Evolutionary conservation across 1,140 invertebrate species (phyloP).

Genomic region (Eubasilissa regina): DNA sequence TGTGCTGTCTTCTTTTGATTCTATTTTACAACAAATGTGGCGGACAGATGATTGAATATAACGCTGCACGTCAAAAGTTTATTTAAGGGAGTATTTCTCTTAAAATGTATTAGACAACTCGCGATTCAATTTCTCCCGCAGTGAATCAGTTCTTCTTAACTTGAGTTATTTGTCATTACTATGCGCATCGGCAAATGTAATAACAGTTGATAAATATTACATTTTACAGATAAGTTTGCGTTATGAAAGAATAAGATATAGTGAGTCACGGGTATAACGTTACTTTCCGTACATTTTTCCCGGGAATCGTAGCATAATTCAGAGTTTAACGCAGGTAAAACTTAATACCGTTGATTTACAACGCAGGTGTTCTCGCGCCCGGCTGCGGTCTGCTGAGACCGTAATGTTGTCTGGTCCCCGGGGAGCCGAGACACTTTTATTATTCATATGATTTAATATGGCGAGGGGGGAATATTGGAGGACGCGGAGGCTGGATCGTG

Average conservation of each 20-base stretch:
- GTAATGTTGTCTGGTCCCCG: constrained; percentile 1
- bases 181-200: too few species aligned
- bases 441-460: constrained; percentile 28
- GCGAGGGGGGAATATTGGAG: background rate
- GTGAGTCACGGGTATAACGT: background rate
- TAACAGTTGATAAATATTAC: too few species aligned
- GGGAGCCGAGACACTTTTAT: constrained; percentile 10
- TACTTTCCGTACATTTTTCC: background rate
- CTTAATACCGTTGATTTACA: constrained; percentile 15
- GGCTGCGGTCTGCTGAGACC: constrained; percentile 21
- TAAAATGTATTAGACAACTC: too few species aligned
- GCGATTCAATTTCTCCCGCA: too few species aligned
- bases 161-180: too few species aligned
- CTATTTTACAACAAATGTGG: too few species aligned
- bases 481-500: background rate
- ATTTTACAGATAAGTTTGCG: too few species aligned
- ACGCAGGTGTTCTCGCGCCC: constrained; percentile 21
- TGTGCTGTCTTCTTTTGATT: too few species aligned
- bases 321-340: background rate
- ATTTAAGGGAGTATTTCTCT: too few species aligned
- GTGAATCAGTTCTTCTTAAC: too few species aligned
- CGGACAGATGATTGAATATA: too few species aligned
- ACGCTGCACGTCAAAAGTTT: too few species aligned
- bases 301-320: constrained; percentile 2
- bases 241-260: background rate